Base-by-base conservation (phyloP, 2,113 vertebrate species). In the Microtus montanus region DNA sequence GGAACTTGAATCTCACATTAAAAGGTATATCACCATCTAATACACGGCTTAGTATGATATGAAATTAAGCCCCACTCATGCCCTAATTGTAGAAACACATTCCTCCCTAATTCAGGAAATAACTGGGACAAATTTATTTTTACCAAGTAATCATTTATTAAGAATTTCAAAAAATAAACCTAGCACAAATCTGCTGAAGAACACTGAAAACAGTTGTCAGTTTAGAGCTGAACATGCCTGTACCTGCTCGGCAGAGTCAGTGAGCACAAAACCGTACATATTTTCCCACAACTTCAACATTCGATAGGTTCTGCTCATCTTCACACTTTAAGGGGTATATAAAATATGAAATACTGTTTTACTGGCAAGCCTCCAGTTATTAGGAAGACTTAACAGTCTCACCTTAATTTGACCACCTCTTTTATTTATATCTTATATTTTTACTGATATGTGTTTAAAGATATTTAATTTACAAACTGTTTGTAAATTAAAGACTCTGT, bases 401-500 rank as follows among this genome's bases (percentile, higher is more conserved):
- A 11, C 28, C 28, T 54, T 63, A 44, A 30, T 10, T 10, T 49
- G 49, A 80, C 24, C 88, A 49, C 90, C 54, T n/a, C 30, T 89
- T 63, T 66, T 54, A 58, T 35, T 70, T 70, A 63, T 41, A 33
- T 30, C 49, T 83, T 78, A 20, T 10, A 71, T 64, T 61, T 38
- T 71, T 38, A 58, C n/a, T 58, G 54, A 79, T 71, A 8, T 85
- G n/a, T 30, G 87, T 86, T 30, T 87, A 84, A 44, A 84, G n/a
- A 38, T 93, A 47, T 86, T 35, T 90, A 20, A 78, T 61, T 86
- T 71, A 68, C n/a, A 87, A 84, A 19, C 0, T n/a, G 80, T 92
- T 90, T 66, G 33, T 66, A 92, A 93, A 89, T 77, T 89, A 92
- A 73, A 52, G 49, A 61, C 61, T 83, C 47, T 41, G 6, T 47